Base-by-base conservation (phyloP, 2,113 vertebrate species). In the Oncorhynchus mykiss region DNA sequence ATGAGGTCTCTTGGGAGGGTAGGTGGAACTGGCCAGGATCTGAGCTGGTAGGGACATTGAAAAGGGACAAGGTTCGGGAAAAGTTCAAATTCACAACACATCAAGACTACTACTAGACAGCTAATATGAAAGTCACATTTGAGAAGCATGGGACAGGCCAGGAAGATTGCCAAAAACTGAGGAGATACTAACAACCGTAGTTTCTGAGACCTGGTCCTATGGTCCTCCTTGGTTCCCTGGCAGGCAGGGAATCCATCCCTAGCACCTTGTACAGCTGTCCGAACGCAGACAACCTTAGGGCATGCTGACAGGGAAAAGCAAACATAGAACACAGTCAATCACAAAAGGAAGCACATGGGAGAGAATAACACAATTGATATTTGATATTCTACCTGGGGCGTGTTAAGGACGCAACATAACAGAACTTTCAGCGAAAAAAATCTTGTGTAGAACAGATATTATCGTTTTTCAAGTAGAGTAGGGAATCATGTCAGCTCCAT, bases 211-310 rank as follows among this genome's bases (percentile, higher is more conserved):
- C 88, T 31, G 90, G 86, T 0, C 93, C 94, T 84, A 93, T 89
- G 78, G 91, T 86, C 83, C 93, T 86, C 83, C 93, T 94, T 68
- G 93, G 92, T 88, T 94, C 90, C 91, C 95, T 96, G 70, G 93
- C 86, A 66, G 96, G 95, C 48, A 97, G 88, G 5, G 92, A 93
- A 59, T 98, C 95, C 94, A 98, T 97, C 20, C 98, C 98, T 88
- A 99, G 86, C 1, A 99, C 96, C 76, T 96, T 98, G 88, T 98
- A 94, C 67, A 99, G 93, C 75, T 99, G 97, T 39, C 96, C 96
- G 66, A 99, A 99, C 0, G 98, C 98, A 62, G 95, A 95, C 5
- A 99, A 93, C 9, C 98, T 93, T 82, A 99, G 88, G 1, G 96
- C 96, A 16, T 97, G 93, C 98, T 99, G 81, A 80, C 16, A 16